phyloP scores from a whole-genome alignment of 2,888 invertebrate genomes.

The Lissonota sp. region DNA sequence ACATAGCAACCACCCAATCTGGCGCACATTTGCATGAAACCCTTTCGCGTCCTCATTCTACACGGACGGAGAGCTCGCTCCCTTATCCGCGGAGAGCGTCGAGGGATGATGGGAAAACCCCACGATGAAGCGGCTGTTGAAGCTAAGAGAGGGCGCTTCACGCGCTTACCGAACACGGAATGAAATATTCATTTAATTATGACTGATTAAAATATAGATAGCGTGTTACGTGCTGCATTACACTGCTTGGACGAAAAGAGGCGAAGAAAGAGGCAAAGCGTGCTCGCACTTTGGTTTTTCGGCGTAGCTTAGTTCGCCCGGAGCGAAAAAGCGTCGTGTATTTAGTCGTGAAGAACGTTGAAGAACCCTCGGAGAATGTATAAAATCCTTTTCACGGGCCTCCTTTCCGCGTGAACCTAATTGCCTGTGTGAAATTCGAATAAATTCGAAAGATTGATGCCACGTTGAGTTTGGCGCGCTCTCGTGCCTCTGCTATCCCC shows the following conservation, averaged over 20 bases:
- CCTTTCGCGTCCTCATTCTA: slow-evolving; percentile 69
- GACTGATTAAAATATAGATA: slow-evolving; percentile 81
- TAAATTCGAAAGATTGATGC: slow-evolving; percentile 45
- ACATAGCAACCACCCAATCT: slow-evolving; percentile 71
- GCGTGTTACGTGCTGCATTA: slow-evolving; percentile 78
- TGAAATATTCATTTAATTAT: slow-evolving; percentile 82
- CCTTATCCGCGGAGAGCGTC: slow-evolving; percentile 38
- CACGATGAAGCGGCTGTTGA: slow-evolving; percentile 40
- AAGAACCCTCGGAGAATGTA: slow-evolving; percentile 17
- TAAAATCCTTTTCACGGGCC: slow-evolving; percentile 23
- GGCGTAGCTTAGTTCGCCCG: background rate
- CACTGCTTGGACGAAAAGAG: slow-evolving; percentile 59
- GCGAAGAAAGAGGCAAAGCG: slow-evolving; percentile 8
- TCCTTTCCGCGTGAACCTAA: slow-evolving; percentile 27
- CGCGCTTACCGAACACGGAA: slow-evolving; percentile 70
- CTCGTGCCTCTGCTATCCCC: background rate
- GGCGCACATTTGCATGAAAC: slow-evolving; percentile 78
- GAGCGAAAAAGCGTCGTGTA: background rate
- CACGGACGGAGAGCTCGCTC: slow-evolving; percentile 23
- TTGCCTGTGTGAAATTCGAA: slow-evolving; percentile 57
- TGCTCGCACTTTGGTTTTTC: slow-evolving; percentile 15
- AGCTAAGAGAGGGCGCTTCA: slow-evolving; percentile 21
- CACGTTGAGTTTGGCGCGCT: background rate
- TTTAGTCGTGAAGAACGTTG: background rate
- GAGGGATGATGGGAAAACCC: slow-evolving; percentile 54